phyloP scores from a whole-genome alignment of 1,140 invertebrate species.

The Eueides isabella region DNA sequence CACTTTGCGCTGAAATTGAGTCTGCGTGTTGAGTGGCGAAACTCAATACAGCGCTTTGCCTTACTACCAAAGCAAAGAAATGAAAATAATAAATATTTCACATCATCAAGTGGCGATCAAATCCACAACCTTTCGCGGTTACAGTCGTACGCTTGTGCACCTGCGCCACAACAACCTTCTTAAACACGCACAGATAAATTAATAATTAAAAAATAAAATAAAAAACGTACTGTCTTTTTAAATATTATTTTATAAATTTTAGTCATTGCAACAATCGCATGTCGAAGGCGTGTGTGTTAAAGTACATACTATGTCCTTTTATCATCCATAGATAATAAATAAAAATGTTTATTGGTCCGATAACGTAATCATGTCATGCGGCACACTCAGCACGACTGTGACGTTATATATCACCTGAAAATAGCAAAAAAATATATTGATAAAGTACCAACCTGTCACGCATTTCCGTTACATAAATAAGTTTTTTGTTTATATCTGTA shows the following conservation, averaged over 20 bases:
- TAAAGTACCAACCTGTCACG: not conserved
- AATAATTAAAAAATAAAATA: no score
- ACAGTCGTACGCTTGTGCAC: no score
- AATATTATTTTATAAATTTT: not conserved
- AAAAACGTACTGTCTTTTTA: not conserved
- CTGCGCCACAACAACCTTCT: no score
- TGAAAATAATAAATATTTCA: no score
- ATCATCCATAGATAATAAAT: not conserved
- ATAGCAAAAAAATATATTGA: not conserved
- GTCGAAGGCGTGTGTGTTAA: not conserved
- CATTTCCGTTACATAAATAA: not conserved
- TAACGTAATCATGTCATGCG: not conserved
- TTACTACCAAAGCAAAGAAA: no score
- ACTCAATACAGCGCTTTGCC: no score
- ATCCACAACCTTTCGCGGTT: no score
- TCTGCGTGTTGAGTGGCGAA: no score
- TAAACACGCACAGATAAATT: no score
- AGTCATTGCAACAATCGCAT: not conserved
- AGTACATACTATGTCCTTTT: not conserved
- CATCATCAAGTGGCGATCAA: no score
- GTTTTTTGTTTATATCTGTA: not conserved
- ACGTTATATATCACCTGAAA: conserved; percentile 1
- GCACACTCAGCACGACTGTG: not conserved
- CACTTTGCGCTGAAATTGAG: no score
- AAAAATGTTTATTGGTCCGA: not conserved